Evolutionary conservation across 2,113 vertebrate species (phyloP).

Genomic region (Panurus biarmicus): DNA sequence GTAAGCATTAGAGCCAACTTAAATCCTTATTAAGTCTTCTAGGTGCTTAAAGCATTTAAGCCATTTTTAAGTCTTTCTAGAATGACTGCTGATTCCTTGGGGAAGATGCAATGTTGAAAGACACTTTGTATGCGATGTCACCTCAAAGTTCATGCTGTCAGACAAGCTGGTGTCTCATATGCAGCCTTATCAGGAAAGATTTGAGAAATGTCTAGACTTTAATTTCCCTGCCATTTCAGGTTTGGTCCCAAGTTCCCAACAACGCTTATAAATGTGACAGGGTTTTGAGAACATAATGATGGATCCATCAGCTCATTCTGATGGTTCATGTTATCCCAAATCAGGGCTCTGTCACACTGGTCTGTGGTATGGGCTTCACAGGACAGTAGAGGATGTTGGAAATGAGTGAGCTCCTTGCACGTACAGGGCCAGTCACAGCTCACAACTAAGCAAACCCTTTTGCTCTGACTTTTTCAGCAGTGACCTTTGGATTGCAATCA

Average conservation of each 20-base stretch:
- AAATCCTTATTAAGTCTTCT: slow-evolving; percentile 47
- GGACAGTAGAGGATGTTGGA: neutral
- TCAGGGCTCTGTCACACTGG: neutral
- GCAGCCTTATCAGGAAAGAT: neutral
- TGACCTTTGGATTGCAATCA: slow-evolving; percentile 13
- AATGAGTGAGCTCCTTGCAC: neutral
- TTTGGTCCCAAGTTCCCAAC: neutral
- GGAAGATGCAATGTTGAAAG: neutral
- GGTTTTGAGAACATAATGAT: neutral
- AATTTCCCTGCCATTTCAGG: neutral
- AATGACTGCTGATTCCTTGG: slow-evolving; percentile 1
- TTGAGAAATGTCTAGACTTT: neutral
- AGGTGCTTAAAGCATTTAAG: slow-evolving; percentile 43
- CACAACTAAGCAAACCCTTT: neutral
- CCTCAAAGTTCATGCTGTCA: neutral
- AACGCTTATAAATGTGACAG: neutral
- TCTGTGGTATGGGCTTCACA: neutral
- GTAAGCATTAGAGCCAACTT: slow-evolving; percentile 25
- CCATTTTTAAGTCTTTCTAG: slow-evolving; percentile 31
- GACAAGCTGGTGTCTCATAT: neutral
- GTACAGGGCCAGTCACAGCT: neutral
- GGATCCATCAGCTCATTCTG: neutral
- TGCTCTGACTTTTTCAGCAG: neutral
- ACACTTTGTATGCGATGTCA: rapidly evolving
- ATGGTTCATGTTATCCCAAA: neutral